Conservation (phyloP, 1,140 invertebrate genomes). For the Musca domestica region DNA sequence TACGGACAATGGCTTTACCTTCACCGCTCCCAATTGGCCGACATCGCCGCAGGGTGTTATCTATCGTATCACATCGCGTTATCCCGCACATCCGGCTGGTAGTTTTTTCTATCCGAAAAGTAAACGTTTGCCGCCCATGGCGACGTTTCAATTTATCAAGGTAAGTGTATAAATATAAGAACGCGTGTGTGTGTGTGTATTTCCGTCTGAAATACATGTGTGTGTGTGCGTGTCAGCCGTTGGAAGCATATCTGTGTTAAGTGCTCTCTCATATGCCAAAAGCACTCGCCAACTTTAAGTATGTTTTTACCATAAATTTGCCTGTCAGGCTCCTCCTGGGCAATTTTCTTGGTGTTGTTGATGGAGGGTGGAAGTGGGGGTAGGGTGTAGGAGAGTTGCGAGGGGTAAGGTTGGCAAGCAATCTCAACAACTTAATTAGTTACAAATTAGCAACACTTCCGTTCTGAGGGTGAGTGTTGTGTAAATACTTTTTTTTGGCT, state of each 20-base stretch:
- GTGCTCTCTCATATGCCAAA: too few species aligned
- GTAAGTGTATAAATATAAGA: conserved; percentile 54
- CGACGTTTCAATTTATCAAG: conserved; percentile 86
- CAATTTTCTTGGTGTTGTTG: too few species aligned
- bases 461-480: background rate
- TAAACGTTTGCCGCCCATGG: conserved; percentile 83
- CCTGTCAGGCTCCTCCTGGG: too few species aligned
- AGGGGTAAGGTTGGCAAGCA: background rate
- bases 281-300: too few species aligned
- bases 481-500: background rate
- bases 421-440: conserved; percentile 1
- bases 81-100: conserved; percentile 87
- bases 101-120: conserved; percentile 93
- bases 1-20: conserved; percentile 95
- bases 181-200: background rate
- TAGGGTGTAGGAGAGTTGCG: too few species aligned
- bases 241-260: too few species aligned
- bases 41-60: conserved; percentile 87
- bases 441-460: conserved; percentile 12
- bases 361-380: too few species aligned
- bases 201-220: too few species aligned
- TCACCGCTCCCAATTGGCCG: conserved; percentile 91
- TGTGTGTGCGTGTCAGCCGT: too few species aligned
- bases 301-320: too few species aligned
- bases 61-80: conserved; percentile 84